Evolutionary conservation across 2,888 invertebrate genomes (phyloP), one percentile per base, ranked within the genome.

Genomic region (Leucophora obtusa): DNA sequence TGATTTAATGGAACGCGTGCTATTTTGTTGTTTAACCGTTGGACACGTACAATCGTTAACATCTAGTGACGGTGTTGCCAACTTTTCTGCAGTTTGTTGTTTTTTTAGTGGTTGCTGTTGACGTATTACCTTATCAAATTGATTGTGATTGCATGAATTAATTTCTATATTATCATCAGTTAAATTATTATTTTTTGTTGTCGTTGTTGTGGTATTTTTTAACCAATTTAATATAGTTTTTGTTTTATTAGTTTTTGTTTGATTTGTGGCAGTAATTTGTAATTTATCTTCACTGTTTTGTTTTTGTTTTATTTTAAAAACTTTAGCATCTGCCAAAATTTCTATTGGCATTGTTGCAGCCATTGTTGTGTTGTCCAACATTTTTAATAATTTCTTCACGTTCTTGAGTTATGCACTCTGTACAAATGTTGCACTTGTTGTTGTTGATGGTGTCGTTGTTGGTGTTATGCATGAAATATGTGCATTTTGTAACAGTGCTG

Each of bases 161-260:
- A 28, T 28, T 28, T 28, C 28, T 28, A 28, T 38, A 50, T 51
- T 78, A 54, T 43, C 62, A 65, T 62, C 51, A 54, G 15, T 51
- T 14, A 63, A 58, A 18, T 21, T 15, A 18, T 21, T 15, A 50
- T 24, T 63, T 38, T 15, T 33, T 47, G 28, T 47, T 24, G 43
- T 33, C 17, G 28, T 47, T 24, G 43, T 50, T 17, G 76, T 81
- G 24, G 28, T 75, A 83, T 86, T 86, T 82, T 85, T 87, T 74
- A 89, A 84, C 89, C 89, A 89, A 85, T 85, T 89, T 66, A 88
- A 85, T 73, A 89, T 85, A 79, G 87, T 87, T 72, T 89, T 89
- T 81, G 87, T 86, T 85, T 87, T 88, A 77, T 85, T 85, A 79
- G 84, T 75, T 43, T 84, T 76, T 72, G 84, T 76, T 58, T 9